Percentiles rank a stretch among this genome's conserved stretches.
Evolutionary conservation across 2,797 vertebrate species (phyloP).

Genomic region (Danio jaintianensis): DNA sequence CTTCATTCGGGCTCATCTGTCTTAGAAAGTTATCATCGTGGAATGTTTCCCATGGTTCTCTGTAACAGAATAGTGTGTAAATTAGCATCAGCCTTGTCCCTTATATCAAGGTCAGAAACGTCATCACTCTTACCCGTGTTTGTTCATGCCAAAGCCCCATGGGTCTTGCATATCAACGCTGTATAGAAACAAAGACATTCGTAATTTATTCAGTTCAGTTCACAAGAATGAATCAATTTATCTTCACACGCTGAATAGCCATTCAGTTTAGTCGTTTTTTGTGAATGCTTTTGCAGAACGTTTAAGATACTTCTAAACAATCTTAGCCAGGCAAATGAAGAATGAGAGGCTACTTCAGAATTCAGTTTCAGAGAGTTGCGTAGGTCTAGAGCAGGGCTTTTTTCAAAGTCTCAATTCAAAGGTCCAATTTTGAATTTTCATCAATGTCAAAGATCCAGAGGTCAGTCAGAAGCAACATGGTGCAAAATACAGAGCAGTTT

Average conservation of each 20-base stretch:
- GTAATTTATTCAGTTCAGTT: slow-evolving; percentile 1
- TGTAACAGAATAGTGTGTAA: slow-evolving; percentile 37
- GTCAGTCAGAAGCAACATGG: too few relatives aligned
- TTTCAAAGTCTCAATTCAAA: too few relatives aligned
- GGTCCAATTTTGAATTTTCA: too few relatives aligned
- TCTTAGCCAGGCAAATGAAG: background rate
- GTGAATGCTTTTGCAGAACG: background rate
- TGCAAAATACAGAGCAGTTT: too few relatives aligned
- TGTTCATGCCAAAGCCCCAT: slow-evolving; percentile 39
- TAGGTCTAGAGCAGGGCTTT: background rate
- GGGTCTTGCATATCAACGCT: background rate
- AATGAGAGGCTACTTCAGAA: background rate
- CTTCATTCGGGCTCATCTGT: slow-evolving; percentile 27
- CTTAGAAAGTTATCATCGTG: background rate
- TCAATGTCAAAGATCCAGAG: too few relatives aligned
- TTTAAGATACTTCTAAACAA: background rate
- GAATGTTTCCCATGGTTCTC: slow-evolving; percentile 43
- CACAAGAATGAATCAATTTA: background rate
- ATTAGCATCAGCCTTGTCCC: slow-evolving; percentile 22
- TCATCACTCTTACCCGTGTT: slow-evolving; percentile 37
- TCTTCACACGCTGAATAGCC: background rate
- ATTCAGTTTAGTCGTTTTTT: background rate
- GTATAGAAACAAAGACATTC: slow-evolving; percentile 11
- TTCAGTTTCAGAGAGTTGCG: background rate
- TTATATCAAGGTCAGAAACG: slow-evolving; percentile 42